Evolutionary conservation across 1,140 invertebrate species (phyloP).

Genomic region (Copidosoma floridanum): DNA sequence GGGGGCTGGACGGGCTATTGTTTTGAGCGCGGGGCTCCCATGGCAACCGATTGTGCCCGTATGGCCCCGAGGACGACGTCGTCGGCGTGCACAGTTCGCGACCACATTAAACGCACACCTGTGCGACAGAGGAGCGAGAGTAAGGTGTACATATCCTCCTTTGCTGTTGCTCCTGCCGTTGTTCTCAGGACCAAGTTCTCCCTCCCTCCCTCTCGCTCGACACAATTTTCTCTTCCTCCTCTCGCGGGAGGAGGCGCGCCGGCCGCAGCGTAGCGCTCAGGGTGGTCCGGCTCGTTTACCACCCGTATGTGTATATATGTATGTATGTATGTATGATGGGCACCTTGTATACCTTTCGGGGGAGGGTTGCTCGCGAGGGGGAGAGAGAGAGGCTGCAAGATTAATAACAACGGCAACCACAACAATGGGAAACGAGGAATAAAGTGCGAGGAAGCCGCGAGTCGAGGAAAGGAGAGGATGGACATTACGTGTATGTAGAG

Average conservation of each 20-base stretch:
- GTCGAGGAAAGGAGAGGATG: background rate
- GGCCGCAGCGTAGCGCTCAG: background rate
- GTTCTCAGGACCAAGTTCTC: background rate
- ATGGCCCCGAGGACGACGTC: constrained; percentile 4
- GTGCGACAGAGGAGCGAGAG: too few species aligned
- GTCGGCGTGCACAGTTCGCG: background rate
- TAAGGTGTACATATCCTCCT: too few species aligned
- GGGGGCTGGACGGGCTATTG: constrained; percentile 5
- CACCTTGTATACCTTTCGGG: background rate
- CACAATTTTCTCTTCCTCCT: background rate
- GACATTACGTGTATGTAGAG: too few species aligned
- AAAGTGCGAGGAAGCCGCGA: background rate
- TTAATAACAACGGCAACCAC: too few species aligned
- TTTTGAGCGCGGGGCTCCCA: constrained; percentile 22
- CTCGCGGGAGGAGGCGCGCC: background rate
- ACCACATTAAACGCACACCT: too few species aligned
- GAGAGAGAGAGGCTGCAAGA: background rate
- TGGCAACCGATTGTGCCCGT: constrained; percentile 16
- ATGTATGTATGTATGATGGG: background rate
- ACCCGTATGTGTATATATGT: background rate
- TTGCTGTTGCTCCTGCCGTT: background rate
- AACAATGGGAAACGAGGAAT: too few species aligned
- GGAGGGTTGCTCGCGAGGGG: background rate
- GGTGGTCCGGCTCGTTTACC: too few species aligned
- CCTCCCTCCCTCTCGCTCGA: background rate